Evolutionary conservation across 2,797 vertebrate species (phyloP), one percentile per base, ranked within the genome.

Genomic region (Prunella strophiata): DNA sequence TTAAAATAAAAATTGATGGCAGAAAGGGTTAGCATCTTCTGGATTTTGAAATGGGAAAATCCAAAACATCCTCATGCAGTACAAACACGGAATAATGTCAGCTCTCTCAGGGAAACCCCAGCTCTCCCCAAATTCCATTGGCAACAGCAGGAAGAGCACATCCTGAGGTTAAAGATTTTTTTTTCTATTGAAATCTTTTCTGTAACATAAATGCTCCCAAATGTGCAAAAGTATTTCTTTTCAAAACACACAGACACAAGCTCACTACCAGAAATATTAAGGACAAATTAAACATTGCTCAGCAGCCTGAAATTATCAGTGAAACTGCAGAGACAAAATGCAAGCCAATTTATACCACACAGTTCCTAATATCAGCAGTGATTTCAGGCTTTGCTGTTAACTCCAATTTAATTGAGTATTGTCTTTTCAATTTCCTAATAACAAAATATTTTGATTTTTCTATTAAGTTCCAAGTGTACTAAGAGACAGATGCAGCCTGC

Each of bases 71-170:
- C 12, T 45, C 29, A 58, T 19, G 19, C 36, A 43, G 22, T 26
- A 73, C 11, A 66, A 62, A 51, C 7, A 14, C 2, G 10, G 19
- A 87, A 30, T 27, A 55, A 57, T 61, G 34, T 16, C 48, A 75
- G 8, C 5, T 10, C 5, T 17, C 30, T 32, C 62, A 19, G 14
- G 29, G 77, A 93, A 45, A 2, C 6, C 7, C 16, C 30, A 79
- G 11, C 8, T 52, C 20, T 59, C 25, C n/a, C 17, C 20, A 70
- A 0, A 14, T 32, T 47, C 72, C 72, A 59, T 12, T 73, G 22
- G 25, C 2, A 8, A n/a, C 1, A 10, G 14, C 30, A 85, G 51
- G 40, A 85, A 73, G 27, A 84, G 51, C 13, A n/a, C 0, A 0
- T 38, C 20, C 32, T 0, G 2, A 45, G 7, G 13, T 50, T 57